phyloP scores from a whole-genome alignment of 92 coral and sea anemone species.

The Bergia puertoricense region DNA sequence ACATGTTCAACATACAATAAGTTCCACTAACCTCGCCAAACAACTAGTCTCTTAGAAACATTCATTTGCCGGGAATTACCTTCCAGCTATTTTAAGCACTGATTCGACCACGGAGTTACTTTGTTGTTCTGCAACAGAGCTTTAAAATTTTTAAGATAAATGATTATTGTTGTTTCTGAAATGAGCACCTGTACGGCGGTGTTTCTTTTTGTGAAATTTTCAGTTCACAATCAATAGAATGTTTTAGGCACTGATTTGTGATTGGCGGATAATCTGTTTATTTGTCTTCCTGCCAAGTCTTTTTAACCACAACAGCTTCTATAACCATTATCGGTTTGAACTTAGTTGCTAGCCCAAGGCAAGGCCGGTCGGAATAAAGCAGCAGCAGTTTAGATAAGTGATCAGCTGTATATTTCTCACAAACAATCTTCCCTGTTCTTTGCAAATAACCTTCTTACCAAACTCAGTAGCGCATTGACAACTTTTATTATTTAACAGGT shows the following conservation, averaged over 20 bases:
- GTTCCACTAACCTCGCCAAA: neutral
- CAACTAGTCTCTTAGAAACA: neutral
- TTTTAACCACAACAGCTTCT: neutral
- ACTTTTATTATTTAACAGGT: neutral
- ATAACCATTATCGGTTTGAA: constrained; percentile 5
- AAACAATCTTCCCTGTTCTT: neutral
- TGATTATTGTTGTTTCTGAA: neutral
- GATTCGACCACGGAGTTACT: neutral
- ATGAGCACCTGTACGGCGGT: neutral
- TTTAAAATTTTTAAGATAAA: too few relatives aligned
- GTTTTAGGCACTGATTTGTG: neutral
- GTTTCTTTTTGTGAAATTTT: neutral
- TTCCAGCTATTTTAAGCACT: neutral
- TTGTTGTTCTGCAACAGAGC: neutral
- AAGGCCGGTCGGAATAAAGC: neutral
- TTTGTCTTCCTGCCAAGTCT: constrained; percentile 5
- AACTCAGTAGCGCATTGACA: neutral
- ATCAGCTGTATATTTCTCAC: constrained; percentile 16
- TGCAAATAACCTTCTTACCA: too few relatives aligned
- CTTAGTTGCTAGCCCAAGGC: constrained; percentile 6
- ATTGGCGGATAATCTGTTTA: constrained; percentile 23
- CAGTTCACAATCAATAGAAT: neutral
- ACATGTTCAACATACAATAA: neutral
- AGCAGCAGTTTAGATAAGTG: neutral
- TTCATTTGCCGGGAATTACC: neutral